Evolutionary conservation across 2,113 vertebrate genomes (phyloP).

Genomic region (Embiotoca jacksoni): DNA sequence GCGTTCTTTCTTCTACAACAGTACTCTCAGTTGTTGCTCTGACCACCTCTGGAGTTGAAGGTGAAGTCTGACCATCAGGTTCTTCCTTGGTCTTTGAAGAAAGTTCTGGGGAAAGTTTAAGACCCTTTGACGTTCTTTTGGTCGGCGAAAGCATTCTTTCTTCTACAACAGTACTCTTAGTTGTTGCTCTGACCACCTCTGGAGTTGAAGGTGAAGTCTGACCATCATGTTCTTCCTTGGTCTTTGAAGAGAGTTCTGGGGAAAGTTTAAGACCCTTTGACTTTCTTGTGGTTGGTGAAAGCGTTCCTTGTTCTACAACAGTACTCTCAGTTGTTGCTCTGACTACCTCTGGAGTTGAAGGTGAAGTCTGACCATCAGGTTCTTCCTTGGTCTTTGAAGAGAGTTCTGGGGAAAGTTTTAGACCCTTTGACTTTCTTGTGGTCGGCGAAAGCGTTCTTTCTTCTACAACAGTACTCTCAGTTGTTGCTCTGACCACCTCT

Average conservation of each 20-base stretch:
- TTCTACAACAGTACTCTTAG: slow-evolving; percentile 3
- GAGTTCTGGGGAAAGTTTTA: too few species aligned
- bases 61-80: background rate
- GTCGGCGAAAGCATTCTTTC: slow-evolving; percentile 24
- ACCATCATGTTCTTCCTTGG: background rate
- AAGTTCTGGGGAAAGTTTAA: background rate
- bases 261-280: background rate
- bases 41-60: background rate
- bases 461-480: slow-evolving; percentile 4
- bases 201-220: too few species aligned
- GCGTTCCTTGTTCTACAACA: background rate
- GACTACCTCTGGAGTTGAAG: background rate
- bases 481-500: background rate
- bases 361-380: too few species aligned
- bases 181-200: background rate
- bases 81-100: background rate
- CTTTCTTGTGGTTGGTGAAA: background rate
- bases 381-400: too few species aligned
- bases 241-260: background rate
- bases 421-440: slow-evolving; percentile 14
- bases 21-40: background rate
- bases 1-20: background rate
- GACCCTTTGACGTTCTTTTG: slow-evolving; percentile 52
- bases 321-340: background rate
- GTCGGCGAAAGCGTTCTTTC: slow-evolving; percentile 1